phyloP scores from a whole-genome alignment of 2,797 vertebrate species.

The Anableps anableps region DNA sequence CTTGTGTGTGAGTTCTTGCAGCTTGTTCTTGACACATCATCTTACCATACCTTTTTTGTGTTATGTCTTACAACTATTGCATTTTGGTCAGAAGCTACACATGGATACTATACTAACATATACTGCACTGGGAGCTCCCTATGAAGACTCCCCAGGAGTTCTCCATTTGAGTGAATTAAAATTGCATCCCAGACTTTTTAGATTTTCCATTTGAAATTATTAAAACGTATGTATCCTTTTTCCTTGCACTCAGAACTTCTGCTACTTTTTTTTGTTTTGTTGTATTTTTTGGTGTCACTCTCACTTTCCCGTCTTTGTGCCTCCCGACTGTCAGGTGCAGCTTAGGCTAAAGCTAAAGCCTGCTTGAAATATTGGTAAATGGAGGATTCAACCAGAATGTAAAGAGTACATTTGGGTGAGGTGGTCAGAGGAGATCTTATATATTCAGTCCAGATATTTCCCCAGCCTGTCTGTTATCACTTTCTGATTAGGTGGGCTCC shows the following conservation, averaged over 20 bases:
- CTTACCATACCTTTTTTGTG: not conserved
- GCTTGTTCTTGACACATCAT: not conserved
- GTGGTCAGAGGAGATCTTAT: too few relatives aligned
- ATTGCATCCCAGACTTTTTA: not conserved
- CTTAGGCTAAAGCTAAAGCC: not conserved
- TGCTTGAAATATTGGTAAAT: not conserved
- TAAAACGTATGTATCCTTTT: not conserved
- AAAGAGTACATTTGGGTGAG: too few relatives aligned
- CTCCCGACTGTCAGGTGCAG: not conserved
- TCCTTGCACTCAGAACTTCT: not conserved
- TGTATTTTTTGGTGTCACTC: not conserved
- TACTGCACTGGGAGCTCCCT: not conserved
- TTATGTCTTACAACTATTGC: too few relatives aligned
- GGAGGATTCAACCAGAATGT: not conserved
- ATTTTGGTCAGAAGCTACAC: not conserved
- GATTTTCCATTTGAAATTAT: not conserved
- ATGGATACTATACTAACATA: not conserved
- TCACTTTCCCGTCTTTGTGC: not conserved
- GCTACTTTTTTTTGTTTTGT: not conserved
- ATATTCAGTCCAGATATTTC: not conserved
- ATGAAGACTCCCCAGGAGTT: not conserved
- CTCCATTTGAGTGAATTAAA: not conserved
- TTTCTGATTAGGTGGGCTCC: slow-evolving; percentile 46
- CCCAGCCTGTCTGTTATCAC: slow-evolving; percentile 40
- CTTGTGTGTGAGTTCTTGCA: not conserved